Evolutionary conservation across 2,888 invertebrate genomes (phyloP).

Genomic region (Hyposoter dolosus): DNA sequence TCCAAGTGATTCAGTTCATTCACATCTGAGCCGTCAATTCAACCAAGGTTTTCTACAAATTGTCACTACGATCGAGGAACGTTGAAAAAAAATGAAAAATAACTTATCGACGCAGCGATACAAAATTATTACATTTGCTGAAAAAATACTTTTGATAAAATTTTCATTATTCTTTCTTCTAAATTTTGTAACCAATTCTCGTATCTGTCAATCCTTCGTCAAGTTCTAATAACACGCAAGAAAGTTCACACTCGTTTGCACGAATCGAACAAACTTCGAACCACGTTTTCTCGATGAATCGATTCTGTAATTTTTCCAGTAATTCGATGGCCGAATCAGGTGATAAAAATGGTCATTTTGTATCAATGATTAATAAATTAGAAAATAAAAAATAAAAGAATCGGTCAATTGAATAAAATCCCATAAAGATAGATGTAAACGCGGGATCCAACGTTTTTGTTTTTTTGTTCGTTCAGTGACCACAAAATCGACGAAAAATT

Average conservation of each 20-base stretch:
- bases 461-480: too few species aligned
- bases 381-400: too few species aligned
- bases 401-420: too few species aligned
- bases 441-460: too few species aligned
- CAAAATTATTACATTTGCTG: neutral
- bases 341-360: too few species aligned
- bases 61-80: neutral
- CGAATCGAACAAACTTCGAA: neutral
- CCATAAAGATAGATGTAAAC: too few species aligned
- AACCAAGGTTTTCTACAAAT: neutral
- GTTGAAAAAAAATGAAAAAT: neutral
- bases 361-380: too few species aligned
- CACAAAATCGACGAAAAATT: too few species aligned
- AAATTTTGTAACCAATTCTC: neutral
- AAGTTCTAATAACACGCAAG: neutral
- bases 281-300: too few species aligned
- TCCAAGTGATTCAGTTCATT: slow-evolving; percentile 4
- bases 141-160: neutral
- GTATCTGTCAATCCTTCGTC: neutral
- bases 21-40: neutral
- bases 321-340: too few species aligned
- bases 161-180: neutral
- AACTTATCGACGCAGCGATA: neutral
- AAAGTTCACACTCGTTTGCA: too few species aligned
- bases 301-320: too few species aligned